Evolutionary conservation across 2,113 vertebrate species (phyloP).

Genomic region (Amblyopsis rosae): DNA sequence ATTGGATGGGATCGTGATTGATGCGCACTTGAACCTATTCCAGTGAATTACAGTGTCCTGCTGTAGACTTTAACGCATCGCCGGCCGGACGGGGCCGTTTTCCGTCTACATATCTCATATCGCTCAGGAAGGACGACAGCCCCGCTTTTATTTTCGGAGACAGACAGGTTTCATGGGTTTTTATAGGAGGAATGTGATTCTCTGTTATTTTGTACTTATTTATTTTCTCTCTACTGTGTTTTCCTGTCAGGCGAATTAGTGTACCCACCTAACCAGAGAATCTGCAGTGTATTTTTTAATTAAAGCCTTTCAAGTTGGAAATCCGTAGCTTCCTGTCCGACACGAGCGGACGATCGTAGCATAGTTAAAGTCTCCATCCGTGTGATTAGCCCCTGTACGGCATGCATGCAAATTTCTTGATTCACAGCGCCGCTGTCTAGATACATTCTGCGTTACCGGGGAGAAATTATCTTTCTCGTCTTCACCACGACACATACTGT

Average conservation of each 20-base stretch:
- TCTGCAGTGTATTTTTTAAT: no score
- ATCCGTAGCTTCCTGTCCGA: no score
- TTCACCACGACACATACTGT: neutral
- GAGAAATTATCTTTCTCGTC: no score
- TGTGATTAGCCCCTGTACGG: neutral
- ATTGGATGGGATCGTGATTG: conserved; percentile 64
- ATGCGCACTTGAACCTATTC: conserved; percentile 62
- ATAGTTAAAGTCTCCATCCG: neutral
- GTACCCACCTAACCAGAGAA: no score
- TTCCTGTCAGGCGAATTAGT: no score
- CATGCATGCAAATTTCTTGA: neutral
- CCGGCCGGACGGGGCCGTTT: conserved; percentile 30
- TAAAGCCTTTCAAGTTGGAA: no score
- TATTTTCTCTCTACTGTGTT: no score
- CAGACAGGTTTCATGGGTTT: no score
- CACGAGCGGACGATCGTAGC: neutral
- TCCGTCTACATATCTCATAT: conserved; percentile 30
- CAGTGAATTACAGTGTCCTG: conserved; percentile 56
- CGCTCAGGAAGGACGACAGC: conserved; percentile 19
- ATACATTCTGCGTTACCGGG: neutral
- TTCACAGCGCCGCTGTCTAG: neutral
- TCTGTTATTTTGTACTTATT: no score
- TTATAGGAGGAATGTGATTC: no score
- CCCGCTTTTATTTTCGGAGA: conserved; percentile 33
- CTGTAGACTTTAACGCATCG: conserved; percentile 59